Percentiles rank a stretch among this genome's conserved stretches.
Evolutionary conservation across 2,888 invertebrate species (phyloP).

Genomic region (Cephalotes varians): DNA sequence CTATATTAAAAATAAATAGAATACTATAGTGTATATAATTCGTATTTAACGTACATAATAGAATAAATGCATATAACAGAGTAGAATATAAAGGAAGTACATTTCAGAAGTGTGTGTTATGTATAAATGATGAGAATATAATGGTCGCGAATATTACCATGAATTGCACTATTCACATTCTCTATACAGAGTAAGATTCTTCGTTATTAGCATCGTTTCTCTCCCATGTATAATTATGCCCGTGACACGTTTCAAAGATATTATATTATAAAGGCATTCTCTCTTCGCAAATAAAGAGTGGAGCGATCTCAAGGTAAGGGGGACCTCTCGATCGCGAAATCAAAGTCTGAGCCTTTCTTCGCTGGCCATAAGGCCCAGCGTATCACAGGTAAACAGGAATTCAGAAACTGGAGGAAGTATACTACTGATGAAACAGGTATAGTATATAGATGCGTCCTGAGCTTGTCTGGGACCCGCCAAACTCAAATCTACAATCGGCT

Average conservation of each 20-base stretch:
- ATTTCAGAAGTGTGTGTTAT: neutral
- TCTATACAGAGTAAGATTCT: neutral
- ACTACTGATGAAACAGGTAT: slow-evolving; percentile 63
- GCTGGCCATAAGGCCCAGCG: slow-evolving; percentile 79
- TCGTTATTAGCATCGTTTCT: neutral
- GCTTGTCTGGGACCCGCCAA: neutral
- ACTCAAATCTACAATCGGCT: neutral
- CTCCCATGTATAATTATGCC: neutral
- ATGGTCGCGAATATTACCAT: neutral
- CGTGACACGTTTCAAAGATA: neutral
- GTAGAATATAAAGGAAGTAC: neutral
- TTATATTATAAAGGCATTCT: neutral
- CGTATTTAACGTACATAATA: neutral
- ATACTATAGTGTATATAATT: neutral
- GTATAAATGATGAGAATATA: neutral
- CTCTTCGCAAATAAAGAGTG: neutral
- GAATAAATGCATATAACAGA: neutral
- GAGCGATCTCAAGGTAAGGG: neutral
- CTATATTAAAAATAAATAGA: neutral
- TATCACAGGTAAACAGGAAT: slow-evolving; percentile 78
- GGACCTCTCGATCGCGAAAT: slow-evolving; percentile 1
- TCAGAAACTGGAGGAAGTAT: slow-evolving; percentile 75
- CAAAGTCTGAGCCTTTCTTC: slow-evolving; percentile 48
- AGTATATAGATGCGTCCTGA: slow-evolving; percentile 43
- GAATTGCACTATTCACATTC: neutral